Evolutionary conservation across 2,797 vertebrate genomes (phyloP).

Genomic region (Rallus crepitans): DNA sequence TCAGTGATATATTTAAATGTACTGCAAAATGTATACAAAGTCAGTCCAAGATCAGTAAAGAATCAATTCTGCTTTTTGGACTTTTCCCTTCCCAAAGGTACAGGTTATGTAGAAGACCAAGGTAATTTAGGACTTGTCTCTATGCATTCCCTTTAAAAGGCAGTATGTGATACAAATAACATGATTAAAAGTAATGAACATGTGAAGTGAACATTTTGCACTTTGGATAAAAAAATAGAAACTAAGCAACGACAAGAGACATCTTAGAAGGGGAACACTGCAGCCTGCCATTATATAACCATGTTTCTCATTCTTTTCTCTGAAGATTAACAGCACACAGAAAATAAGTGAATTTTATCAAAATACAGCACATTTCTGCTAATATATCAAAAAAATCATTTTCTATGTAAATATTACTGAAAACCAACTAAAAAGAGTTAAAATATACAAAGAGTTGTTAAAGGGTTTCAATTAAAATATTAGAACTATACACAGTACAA

Average conservation of each 20-base stretch:
- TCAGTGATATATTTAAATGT: slow-evolving; percentile 55
- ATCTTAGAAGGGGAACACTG: slow-evolving; percentile 57
- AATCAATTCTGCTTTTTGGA: slow-evolving; percentile 70
- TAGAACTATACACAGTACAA: slow-evolving; percentile 84
- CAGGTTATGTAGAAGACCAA: slow-evolving; percentile 47
- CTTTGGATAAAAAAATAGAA: slow-evolving; percentile 56
- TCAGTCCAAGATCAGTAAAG: slow-evolving; percentile 67
- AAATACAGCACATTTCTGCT: slow-evolving; percentile 84
- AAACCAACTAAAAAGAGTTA: slow-evolving; percentile 81
- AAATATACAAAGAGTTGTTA: slow-evolving; percentile 91
- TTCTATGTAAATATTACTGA: slow-evolving; percentile 83
- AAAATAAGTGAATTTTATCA: slow-evolving; percentile 82
- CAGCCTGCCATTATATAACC: slow-evolving; percentile 71
- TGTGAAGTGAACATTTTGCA: slow-evolving; percentile 37
- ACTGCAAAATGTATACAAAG: slow-evolving; percentile 60
- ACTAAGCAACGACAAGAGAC: slow-evolving; percentile 25
- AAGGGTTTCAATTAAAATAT: slow-evolving; percentile 87
- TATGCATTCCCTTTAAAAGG: slow-evolving; percentile 70
- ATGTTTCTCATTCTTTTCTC: slow-evolving; percentile 77
- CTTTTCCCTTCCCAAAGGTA: slow-evolving; percentile 64
- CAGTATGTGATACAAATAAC: slow-evolving; percentile 55
- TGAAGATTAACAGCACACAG: slow-evolving; percentile 79
- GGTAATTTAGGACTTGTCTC: slow-evolving; percentile 52
- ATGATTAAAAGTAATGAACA: slow-evolving; percentile 56
- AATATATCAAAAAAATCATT: slow-evolving; percentile 83